phyloP scores from a whole-genome alignment of 2,797 vertebrate species.

The Anguilla anguilla region DNA sequence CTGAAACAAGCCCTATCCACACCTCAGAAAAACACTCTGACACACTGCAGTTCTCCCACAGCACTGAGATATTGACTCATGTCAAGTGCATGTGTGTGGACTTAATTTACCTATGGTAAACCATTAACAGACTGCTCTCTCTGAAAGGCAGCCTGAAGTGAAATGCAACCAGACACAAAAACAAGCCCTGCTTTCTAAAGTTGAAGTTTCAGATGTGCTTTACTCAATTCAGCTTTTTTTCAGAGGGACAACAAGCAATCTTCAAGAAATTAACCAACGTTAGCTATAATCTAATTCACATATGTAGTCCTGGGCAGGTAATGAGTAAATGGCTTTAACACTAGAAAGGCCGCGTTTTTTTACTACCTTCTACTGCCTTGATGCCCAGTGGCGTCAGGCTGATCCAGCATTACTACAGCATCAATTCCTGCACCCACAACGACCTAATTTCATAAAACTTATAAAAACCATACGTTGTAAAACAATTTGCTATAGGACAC shows the following conservation, averaged over 20 bases:
- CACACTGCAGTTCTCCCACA: neutral
- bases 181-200: neutral
- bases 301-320: neutral
- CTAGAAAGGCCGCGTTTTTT: too few relatives aligned
- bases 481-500: too few relatives aligned
- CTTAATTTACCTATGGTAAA: conserved; percentile 53
- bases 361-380: too few relatives aligned
- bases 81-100: neutral
- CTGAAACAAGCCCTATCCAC: neutral
- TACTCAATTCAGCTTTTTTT: too few relatives aligned
- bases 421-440: too few relatives aligned
- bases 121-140: conserved; percentile 42
- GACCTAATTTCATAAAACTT: too few relatives aligned
- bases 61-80: conserved; percentile 23
- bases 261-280: neutral
- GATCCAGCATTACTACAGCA: too few relatives aligned
- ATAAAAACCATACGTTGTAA: too few relatives aligned
- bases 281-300: neutral
- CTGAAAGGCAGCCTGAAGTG: neutral
- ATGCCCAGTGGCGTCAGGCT: too few relatives aligned
- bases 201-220: neutral
- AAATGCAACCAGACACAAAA: neutral
- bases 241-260: neutral
- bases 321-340: too few relatives aligned
- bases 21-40: neutral